Base-by-base conservation (phyloP, 2,888 invertebrate genomes). In the Eucriotettix oculatus region DNA sequence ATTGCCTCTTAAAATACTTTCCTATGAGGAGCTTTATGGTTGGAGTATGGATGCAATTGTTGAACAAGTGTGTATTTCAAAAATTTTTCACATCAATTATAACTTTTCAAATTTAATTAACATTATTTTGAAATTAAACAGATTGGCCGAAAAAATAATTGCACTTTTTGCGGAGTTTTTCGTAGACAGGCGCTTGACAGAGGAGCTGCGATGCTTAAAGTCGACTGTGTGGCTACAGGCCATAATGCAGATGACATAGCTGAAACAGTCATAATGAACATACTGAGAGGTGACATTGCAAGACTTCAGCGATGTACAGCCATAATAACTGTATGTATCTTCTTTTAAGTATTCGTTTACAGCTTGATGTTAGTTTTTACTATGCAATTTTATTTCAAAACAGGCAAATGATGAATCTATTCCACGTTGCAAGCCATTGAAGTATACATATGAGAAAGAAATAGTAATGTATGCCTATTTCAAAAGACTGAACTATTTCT, bases 31-130 rank as follows among this genome's bases (percentile, higher is more conserved):
- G 68, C 76, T 99, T 9, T 99, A 98, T 76, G 97, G 97, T 0
- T 99, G 99, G 99, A 97, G 98, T 7, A 97, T 97, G 96, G 99
- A 99, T 76, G 89, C 89, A 69, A 98, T 99, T 72, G 99, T 99
- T 1, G 71, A 76, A 65, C 74, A 78, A 70, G 78, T 69, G 60
- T 56, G 40, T 60, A 55, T 40, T 41, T 17, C 10, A 1, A 16
- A 14, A 14, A 16, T 48, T 48, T 7, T 3, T 9, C 9, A 48
- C 48, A 48, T 12, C 9, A 48, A 12, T 2, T 48, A 48, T 48
- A 12, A 48, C 2, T 48, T 12, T 14, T 2, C 48, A 14, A 29
- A 48, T 48, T 48, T n/a, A 48, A 14, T 48, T 48, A 14, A 12
- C 48, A 2, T 10, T 48, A 9, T 48, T 53, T 53, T 55, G 41